Conservation (phyloP, 2,113 vertebrate genomes). For the Uria aalge region DNA sequence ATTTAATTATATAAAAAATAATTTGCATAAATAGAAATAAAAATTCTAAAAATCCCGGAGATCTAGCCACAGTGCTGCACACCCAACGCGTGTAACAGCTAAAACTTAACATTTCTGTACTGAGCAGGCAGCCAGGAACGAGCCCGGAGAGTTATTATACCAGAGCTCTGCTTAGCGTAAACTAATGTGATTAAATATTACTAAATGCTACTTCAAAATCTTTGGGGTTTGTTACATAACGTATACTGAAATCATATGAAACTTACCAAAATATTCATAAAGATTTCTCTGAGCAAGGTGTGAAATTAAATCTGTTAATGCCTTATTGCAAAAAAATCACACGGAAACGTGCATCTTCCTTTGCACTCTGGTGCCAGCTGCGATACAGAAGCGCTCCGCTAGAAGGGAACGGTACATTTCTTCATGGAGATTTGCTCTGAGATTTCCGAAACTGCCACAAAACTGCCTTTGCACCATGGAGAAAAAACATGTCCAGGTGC, state of each 20-base stretch:
- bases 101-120: neutral
- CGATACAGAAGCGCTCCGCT: neutral
- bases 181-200: neutral
- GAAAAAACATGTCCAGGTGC: neutral
- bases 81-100: neutral
- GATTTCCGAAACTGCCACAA: neutral
- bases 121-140: neutral
- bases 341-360: neutral
- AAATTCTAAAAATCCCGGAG: neutral
- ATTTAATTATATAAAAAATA: too few species aligned
- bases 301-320: neutral
- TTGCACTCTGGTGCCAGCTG: neutral
- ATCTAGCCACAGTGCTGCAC: neutral
- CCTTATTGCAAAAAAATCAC: neutral
- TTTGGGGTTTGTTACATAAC: neutral
- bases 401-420: neutral
- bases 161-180: neutral
- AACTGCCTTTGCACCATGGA: neutral
- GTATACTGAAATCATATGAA: neutral
- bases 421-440: neutral
- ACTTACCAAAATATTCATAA: neutral
- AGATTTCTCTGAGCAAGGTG: neutral
- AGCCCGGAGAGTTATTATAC: neutral
- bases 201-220: neutral
- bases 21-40: too few species aligned